Evolutionary conservation across 2,113 vertebrate species (phyloP).

Genomic region (Oxygymnocypris stewartii): DNA sequence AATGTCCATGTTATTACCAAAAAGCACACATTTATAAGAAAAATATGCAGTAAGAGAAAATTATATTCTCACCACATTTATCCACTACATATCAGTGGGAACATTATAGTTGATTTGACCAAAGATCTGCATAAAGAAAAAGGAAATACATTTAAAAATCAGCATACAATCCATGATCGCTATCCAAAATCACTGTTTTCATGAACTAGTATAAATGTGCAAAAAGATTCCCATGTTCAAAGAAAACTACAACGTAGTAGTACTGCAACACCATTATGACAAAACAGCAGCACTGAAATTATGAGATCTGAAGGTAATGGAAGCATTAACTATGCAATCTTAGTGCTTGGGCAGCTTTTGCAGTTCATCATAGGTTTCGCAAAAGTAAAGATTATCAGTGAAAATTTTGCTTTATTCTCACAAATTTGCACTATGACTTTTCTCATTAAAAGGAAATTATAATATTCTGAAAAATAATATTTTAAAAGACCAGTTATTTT

Average conservation of each 20-base stretch:
- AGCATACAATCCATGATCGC: not conserved
- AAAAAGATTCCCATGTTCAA: not conserved
- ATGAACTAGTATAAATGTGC: not conserved
- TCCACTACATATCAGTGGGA: constrained; percentile 37
- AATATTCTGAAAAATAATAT: not conserved
- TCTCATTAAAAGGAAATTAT: not conserved
- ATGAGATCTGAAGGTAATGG: not conserved
- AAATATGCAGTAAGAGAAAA: not conserved
- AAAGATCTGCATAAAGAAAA: constrained; percentile 40
- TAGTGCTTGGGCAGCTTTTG: not conserved
- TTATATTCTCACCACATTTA: constrained; percentile 39
- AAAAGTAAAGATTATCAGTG: not conserved
- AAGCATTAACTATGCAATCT: not conserved
- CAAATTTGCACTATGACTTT: no score
- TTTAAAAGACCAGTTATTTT: not conserved
- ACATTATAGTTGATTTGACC: constrained; percentile 16
- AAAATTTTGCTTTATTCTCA: no score
- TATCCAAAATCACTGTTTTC: not conserved
- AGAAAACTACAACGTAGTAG: not conserved
- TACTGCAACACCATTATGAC: no score
- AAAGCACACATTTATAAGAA: constrained; percentile 1
- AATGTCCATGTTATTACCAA: constrained; percentile 4
- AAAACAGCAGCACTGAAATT: no score
- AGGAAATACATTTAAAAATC: not conserved
- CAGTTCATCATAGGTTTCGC: not conserved